Evolutionary conservation across 2,888 invertebrate genomes (phyloP).

Genomic region (Scaptomyza polygonia): DNA sequence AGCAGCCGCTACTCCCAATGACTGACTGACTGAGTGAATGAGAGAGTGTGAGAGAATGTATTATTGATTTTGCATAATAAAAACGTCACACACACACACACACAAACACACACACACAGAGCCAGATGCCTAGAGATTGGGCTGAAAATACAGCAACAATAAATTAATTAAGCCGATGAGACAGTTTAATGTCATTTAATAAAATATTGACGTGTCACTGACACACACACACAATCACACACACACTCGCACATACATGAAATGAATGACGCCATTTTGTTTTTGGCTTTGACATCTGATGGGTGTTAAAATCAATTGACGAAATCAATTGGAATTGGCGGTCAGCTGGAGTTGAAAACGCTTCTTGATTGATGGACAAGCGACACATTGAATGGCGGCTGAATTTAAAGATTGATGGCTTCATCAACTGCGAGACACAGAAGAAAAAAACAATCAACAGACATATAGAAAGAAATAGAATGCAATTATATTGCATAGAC

Average conservation of each 20-base stretch:
- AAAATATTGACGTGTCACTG: constrained; percentile 83
- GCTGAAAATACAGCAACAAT: constrained; percentile 82
- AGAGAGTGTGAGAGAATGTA: constrained; percentile 71
- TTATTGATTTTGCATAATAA: constrained; percentile 83
- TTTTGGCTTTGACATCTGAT: constrained; percentile 71
- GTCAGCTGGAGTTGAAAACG: constrained; percentile 65
- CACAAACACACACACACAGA: constrained; percentile 60
- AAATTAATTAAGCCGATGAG: constrained; percentile 85
- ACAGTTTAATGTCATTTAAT: constrained; percentile 84
- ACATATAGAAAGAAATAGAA: not conserved
- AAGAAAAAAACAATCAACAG: not conserved
- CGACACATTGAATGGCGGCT: constrained; percentile 70
- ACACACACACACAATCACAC: constrained; percentile 32
- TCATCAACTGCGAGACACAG: constrained; percentile 15
- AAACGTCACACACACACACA: constrained; percentile 76
- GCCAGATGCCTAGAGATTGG: constrained; percentile 10
- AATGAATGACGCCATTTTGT: constrained; percentile 69
- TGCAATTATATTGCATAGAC: not conserved
- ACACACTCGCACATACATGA: constrained; percentile 25
- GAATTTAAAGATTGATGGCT: constrained; percentile 66
- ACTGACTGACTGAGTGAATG: constrained; percentile 53
- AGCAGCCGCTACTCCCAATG: constrained; percentile 35
- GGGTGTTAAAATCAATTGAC: constrained; percentile 84
- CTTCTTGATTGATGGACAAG: constrained; percentile 80
- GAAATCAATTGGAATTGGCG: constrained; percentile 83